Conservation (phyloP, 2,888 invertebrate genomes). For the Onchidella celtica region DNA sequence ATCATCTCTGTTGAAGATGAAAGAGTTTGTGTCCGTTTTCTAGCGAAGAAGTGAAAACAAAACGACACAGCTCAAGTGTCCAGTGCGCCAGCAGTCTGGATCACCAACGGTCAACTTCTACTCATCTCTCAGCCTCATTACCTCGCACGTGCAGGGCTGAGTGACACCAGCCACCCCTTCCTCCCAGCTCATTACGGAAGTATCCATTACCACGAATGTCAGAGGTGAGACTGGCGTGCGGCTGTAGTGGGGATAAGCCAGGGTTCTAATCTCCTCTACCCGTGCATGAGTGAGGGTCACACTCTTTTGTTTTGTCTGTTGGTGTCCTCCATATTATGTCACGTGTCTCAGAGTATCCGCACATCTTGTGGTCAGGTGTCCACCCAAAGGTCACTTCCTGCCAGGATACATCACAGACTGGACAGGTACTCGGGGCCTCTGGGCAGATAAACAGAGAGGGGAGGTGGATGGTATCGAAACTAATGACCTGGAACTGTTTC, state of each 20-base stretch:
- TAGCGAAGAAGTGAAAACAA: too few species aligned
- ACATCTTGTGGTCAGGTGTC: neutral
- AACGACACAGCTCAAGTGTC: too few species aligned
- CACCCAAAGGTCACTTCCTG: constrained; percentile 21
- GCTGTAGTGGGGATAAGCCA: neutral
- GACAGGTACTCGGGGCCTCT: too few species aligned
- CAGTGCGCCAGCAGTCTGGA: neutral
- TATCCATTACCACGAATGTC: neutral
- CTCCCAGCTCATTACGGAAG: neutral
- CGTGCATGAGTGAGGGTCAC: too few species aligned
- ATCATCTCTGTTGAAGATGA: too few species aligned
- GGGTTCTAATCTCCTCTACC: neutral
- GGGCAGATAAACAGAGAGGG: too few species aligned
- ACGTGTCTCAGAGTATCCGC: constrained; percentile 3
- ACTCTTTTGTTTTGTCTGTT: too few species aligned
- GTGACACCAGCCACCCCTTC: neutral
- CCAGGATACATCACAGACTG: constrained; percentile 15
- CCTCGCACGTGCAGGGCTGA: neutral
- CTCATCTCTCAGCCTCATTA: neutral
- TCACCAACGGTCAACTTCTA: neutral
- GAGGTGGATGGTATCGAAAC: too few species aligned
- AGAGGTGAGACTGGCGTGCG: neutral
- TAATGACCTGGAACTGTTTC: too few species aligned
- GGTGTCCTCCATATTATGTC: constrained; percentile 5
- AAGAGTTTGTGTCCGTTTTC: too few species aligned